phyloP scores from a whole-genome alignment of 2,888 invertebrate genomes.

The Ctenicera cuprea region DNA sequence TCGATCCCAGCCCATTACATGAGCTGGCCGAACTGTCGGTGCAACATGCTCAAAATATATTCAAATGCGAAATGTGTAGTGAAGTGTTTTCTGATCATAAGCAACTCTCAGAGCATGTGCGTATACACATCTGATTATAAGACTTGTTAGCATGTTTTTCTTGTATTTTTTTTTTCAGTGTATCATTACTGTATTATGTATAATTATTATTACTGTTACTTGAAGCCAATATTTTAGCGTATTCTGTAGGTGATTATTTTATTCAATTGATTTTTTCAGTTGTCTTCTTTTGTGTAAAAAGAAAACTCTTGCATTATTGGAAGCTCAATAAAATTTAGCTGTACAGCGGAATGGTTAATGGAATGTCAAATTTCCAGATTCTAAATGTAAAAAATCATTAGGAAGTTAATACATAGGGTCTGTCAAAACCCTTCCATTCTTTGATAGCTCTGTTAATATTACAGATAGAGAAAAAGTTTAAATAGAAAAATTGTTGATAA shows the following conservation, averaged over 20 bases:
- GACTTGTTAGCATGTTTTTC: constrained; percentile 19
- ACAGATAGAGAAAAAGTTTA: no score
- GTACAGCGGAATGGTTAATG: neutral
- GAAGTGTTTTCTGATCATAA: constrained; percentile 84
- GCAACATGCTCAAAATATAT: constrained; percentile 73
- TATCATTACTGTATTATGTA: neutral
- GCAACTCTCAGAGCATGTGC: constrained; percentile 85
- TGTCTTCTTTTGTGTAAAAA: neutral
- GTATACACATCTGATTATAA: constrained; percentile 84
- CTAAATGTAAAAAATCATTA: no score
- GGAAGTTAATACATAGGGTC: no score
- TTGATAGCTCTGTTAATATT: no score
- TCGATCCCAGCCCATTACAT: constrained; percentile 73
- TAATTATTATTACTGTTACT: constrained; percentile 14
- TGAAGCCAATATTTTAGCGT: neutral
- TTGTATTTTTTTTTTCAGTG: constrained; percentile 26
- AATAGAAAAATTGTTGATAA: no score
- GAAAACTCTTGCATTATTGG: constrained; percentile 7
- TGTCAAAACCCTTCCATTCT: no score
- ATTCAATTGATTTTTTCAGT: neutral
- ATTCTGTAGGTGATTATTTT: neutral
- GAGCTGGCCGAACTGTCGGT: constrained; percentile 74
- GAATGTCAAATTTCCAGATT: no score
- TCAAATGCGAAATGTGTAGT: constrained; percentile 89
- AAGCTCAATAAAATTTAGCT: constrained; percentile 12